Evolutionary conservation across 2,888 invertebrate genomes (phyloP), one percentile per base, ranked within the genome.

Genomic region (Bimastos eiseni): DNA sequence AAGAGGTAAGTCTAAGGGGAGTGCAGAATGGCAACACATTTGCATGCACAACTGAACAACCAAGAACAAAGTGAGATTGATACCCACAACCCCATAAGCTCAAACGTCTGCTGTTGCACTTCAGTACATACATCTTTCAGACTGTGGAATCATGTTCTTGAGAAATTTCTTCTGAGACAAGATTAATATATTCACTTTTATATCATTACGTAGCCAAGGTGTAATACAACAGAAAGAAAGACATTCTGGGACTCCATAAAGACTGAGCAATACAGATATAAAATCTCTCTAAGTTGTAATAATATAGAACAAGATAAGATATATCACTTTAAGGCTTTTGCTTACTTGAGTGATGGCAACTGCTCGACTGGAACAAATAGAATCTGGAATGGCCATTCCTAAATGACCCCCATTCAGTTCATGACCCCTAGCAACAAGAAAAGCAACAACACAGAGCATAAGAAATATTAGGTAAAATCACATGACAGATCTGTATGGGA

Each of bases 351-450:
- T 90, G 24, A 92, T 91, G n/a, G 90, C 98, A 44, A 98, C 97
- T 2, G 98, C 97, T 95, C 97, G 97, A 38, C 97, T 96, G 83
- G 98, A 98, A 96, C 99, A 99, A 93, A 99, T 97, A 84, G 98
- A 98, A 94, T 97, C 97, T 2, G 98, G 98, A 38, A 98, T 97
- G 1, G 98, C 98, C 96, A 98, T 98, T 15, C 98, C 98, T 17
- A 98, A 97, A 95, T 98, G 98, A 88, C 83, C 91, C 24, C 15
- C 89, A n/a, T 55, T 36, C 41, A 91, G 44, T 70, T 24, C 70
- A 34, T 36, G 34, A 33, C 83, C 89, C 88, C 91, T 90, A 90
- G 30, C 41, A 90, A 83, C 34, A 91, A 89, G 33, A 34, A 91
- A 70, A 70, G n/a, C 70, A 70, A 70, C 11, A n/a, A 70, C 3